Evolutionary conservation across 2,797 vertebrate species (phyloP).

Genomic region (Corythornis leucogaster): DNA sequence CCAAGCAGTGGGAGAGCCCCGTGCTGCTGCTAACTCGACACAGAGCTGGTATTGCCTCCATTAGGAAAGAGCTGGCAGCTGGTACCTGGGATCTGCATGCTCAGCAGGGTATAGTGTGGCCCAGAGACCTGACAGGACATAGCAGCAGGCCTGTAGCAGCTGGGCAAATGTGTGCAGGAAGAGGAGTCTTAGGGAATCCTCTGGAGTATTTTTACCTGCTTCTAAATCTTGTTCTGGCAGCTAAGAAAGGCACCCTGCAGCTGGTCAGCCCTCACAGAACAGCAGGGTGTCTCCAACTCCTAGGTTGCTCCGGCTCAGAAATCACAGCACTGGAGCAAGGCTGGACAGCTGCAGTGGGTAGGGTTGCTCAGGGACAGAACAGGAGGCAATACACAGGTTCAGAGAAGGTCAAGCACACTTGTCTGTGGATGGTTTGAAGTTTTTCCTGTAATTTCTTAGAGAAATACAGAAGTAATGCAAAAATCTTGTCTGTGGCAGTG

Average conservation of each 20-base stretch:
- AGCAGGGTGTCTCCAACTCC: not conserved
- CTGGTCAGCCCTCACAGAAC: not conserved
- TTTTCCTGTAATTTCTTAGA: not conserved
- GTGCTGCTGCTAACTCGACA: not conserved
- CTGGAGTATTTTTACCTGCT: not conserved
- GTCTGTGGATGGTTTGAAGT: not conserved
- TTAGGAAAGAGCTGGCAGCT: not conserved
- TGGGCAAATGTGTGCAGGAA: not conserved
- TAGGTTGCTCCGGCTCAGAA: not conserved
- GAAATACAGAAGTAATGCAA: not conserved
- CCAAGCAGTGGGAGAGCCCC: not conserved
- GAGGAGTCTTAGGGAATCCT: not conserved
- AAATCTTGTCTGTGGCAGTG: not conserved
- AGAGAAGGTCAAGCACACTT: not conserved
- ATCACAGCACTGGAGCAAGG: not conserved
- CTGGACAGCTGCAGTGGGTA: not conserved
- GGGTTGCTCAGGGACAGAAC: not conserved
- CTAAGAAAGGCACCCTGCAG: not conserved
- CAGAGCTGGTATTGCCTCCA: not conserved
- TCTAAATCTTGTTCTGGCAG: not conserved
- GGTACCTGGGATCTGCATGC: not conserved
- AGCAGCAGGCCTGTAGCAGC: not conserved
- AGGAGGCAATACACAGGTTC: not conserved
- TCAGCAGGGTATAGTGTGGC: not conserved
- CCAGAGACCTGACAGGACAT: not conserved